Base-by-base conservation (phyloP, 2,888 invertebrate species). In the Cerastis leucographa region DNA sequence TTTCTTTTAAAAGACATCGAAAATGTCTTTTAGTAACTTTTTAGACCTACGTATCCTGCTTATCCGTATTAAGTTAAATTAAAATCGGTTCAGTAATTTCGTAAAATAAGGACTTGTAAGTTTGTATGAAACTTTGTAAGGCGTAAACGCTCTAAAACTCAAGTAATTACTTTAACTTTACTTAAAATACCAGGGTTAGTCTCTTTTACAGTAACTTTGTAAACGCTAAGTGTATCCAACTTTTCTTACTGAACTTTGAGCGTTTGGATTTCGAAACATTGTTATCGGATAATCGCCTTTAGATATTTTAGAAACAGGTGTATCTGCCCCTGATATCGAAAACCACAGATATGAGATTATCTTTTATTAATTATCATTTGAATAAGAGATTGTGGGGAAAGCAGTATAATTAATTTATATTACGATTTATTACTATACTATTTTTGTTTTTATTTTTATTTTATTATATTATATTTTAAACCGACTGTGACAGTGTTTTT, bases 281-380 rank as follows among this genome's bases (percentile, higher is more conserved):
- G 8, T 44, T 68, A 73, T 80, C 68, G 46, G 6, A n/a, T 73
- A 72, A 81, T 84, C 72, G 46, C 25, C n/a, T 72, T 59, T 64
- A 56, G 17, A 61, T 46, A 84, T 69, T 59, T 54, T 25, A 46
- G 51, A 22, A 56, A 49, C 35, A 22, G 5, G 14, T 46, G 42
- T 22, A 70, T 66, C 42, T 66, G 40, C 35, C 11, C 19, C 11
- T 25, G 46, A 29, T 77, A 77, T 25, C 66, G 5, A 22, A 42
- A 62, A 62, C 22, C 49, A 42, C 29, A 11, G 54, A 82, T 81
- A 46, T 19, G 35, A 56, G n/a, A 44, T 68, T 40, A 68, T 64
- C 19, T 65, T 29, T 78, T 51, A 17, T 29, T 59, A 19, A 59
- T 59, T n/a, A 46, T 80, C 42, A n/a, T 35, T 69, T 56, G 54